phyloP scores from a whole-genome alignment of 2,113 vertebrate species.

The Paramisgurnus dabryanus region DNA sequence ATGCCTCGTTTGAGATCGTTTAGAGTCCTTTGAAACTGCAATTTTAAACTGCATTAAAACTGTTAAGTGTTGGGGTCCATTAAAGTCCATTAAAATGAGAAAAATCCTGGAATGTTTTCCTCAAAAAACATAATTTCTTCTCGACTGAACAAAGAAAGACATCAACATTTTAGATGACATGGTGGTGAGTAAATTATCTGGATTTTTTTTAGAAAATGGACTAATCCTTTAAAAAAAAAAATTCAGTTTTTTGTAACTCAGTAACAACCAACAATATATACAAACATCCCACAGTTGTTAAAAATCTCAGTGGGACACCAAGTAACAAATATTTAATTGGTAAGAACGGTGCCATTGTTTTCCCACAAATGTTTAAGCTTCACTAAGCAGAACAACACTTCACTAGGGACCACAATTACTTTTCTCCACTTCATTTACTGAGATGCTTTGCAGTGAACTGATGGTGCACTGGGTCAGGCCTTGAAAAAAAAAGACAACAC shows the following conservation, averaged over 20 bases:
- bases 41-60: too few relatives aligned
- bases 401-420: slow-evolving; percentile 67
- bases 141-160: too few relatives aligned
- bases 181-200: too few relatives aligned
- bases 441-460: slow-evolving; percentile 65
- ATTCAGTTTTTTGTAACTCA: background rate
- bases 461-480: slow-evolving; percentile 51
- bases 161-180: too few relatives aligned
- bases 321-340: slow-evolving; percentile 52
- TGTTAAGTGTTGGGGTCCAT: too few relatives aligned
- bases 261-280: slow-evolving; percentile 24
- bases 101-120: too few relatives aligned
- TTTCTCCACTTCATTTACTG: slow-evolving; percentile 66
- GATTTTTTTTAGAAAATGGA: too few relatives aligned
- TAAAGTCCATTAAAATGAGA: too few relatives aligned
- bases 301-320: slow-evolving; percentile 18
- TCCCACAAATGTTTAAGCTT: slow-evolving; percentile 59
- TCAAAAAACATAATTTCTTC: too few relatives aligned
- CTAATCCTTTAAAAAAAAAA: too few relatives aligned
- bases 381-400: slow-evolving; percentile 61
- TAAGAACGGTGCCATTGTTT: slow-evolving; percentile 63
- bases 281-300: slow-evolving; percentile 29
- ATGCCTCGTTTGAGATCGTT: too few relatives aligned
- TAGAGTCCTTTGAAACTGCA: too few relatives aligned
- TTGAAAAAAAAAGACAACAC: slow-evolving; percentile 53